phyloP scores from a whole-genome alignment of 2,797 vertebrate genomes.

The Microchirus variegatus region DNA sequence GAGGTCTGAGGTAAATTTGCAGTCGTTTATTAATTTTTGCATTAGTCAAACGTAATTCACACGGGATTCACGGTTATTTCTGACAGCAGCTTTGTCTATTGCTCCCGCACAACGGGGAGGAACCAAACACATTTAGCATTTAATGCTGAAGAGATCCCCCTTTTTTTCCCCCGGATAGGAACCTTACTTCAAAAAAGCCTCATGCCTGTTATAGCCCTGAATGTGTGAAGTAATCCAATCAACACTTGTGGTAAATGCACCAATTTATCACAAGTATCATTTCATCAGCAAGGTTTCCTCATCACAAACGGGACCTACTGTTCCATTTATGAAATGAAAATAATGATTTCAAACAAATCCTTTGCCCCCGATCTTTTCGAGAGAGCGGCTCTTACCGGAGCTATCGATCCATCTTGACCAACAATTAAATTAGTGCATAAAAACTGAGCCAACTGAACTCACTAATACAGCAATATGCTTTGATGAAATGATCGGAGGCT shows the following conservation, averaged over 20 bases:
- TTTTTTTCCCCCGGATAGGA: constrained; percentile 7
- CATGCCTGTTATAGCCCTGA: constrained; percentile 7
- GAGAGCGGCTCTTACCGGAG: constrained; percentile 6
- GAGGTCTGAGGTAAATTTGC: constrained; percentile 11
- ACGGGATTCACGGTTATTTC: constrained; percentile 20
- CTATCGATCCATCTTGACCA: constrained; percentile 12
- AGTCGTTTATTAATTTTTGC: too few relatives aligned
- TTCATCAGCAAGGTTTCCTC: constrained; percentile 4
- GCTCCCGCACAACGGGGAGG: constrained; percentile 5
- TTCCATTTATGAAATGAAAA: background rate
- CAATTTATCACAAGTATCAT: constrained; percentile 10
- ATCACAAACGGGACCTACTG: constrained; percentile 1
- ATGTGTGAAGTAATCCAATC: constrained; percentile 35
- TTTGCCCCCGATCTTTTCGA: background rate
- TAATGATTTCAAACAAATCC: background rate
- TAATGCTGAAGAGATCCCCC: constrained; percentile 15
- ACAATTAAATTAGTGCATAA: constrained; percentile 48
- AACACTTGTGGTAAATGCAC: constrained; percentile 21
- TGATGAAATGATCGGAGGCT: background rate
- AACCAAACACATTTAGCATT: constrained; percentile 34
- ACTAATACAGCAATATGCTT: too few relatives aligned
- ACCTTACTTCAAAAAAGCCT: background rate
- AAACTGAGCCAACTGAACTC: constrained; percentile 18
- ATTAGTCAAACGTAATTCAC: constrained; percentile 49
- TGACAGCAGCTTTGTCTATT: constrained; percentile 50